These are phyloP conservation scores for Diplazon laetatorius DNA, from an alignment of 2,888 invertebrate species.

Conservation along the genomic window DNA sequence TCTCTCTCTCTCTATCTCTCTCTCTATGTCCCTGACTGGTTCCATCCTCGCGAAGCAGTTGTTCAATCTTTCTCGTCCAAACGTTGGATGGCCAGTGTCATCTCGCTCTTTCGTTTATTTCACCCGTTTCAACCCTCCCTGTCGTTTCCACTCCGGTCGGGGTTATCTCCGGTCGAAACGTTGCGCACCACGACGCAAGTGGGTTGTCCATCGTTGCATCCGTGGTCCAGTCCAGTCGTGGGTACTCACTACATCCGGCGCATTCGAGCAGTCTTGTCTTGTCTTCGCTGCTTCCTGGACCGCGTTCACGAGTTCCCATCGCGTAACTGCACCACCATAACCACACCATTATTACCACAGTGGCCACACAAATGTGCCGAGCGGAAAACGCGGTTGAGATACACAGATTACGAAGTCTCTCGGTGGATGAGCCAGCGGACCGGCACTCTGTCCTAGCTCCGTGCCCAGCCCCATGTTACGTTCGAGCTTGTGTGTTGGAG, in stretches of 20 bases:
- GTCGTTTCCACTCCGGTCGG: constrained; percentile 1
- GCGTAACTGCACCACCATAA: neutral
- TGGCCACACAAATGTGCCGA: constrained; percentile 16
- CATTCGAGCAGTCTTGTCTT: constrained; percentile 19
- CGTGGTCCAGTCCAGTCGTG: constrained; percentile 18
- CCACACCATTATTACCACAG: constrained; percentile 26
- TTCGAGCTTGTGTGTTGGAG: constrained; percentile 1
- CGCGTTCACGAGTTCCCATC: neutral
- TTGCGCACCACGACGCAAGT: constrained; percentile 21
- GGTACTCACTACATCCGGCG: constrained; percentile 51
- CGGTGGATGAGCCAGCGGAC: constrained; percentile 32
- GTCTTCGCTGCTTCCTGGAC: constrained; percentile 7
- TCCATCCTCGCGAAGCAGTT: constrained; percentile 2
- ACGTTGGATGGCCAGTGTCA: constrained; percentile 9
- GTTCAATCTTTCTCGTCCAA: constrained; percentile 40
- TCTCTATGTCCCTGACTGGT: no score
- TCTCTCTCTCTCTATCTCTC: no score
- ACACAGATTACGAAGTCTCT: constrained; percentile 59
- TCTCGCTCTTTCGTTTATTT: constrained; percentile 8
- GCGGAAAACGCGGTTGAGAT: constrained; percentile 43
- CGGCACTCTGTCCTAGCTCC: constrained; percentile 2
- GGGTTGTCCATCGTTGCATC: constrained; percentile 21
- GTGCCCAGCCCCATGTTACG: neutral
- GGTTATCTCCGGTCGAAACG: constrained; percentile 11
- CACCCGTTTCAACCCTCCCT: neutral